Base-by-base conservation (phyloP, 2,797 vertebrate species). In the Loris lydekkerianus region DNA sequence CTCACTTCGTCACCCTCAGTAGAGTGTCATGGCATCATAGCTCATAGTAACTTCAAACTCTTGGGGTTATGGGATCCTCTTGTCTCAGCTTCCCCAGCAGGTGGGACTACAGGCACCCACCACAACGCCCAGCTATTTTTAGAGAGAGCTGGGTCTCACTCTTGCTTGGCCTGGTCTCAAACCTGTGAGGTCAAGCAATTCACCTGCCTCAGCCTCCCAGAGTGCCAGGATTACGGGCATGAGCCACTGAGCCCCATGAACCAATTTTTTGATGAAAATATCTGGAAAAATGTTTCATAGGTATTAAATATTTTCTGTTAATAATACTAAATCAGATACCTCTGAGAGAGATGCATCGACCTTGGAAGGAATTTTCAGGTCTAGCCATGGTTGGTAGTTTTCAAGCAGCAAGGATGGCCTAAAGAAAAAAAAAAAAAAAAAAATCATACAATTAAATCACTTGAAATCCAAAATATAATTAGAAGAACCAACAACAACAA, bases 351-450 rank as follows among this genome's bases (percentile, higher is more conserved):
- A 99, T 9, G 99, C 98, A 97, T 99, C 99, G 93, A 99, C 99
- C 85, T 99, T 99, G 11, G 99, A 99, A 85, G 98, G 98, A 82
- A 99, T 98, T 97, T 99, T 99, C 93, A 99, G 98, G 97, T 99
- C 99, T 98, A 99, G 87, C 99, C 99, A 99, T 0, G 99, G 99
- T 97, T 99, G 99, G 95, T 99, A 99, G 98, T 99, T 99, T 98
- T 99, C 99, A 86, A 99, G 98, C 11, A 99, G 99, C 94, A 99
- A 98, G 14, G 99, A 99, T 58, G 99, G 99, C 93, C 99, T 99
- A 91, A 67, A 89, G 96, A 93, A 94, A 89, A 95, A 92, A 83
- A 94, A 43, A 46, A 46, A 34, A 34, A 34, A 34, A 34, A 34
- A 34, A 49, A 49, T 81, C 96, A 63, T 96, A 88, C 27, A 95